Conservation (phyloP, 2,113 vertebrate genomes). For the Lepisosteus osseus region DNA sequence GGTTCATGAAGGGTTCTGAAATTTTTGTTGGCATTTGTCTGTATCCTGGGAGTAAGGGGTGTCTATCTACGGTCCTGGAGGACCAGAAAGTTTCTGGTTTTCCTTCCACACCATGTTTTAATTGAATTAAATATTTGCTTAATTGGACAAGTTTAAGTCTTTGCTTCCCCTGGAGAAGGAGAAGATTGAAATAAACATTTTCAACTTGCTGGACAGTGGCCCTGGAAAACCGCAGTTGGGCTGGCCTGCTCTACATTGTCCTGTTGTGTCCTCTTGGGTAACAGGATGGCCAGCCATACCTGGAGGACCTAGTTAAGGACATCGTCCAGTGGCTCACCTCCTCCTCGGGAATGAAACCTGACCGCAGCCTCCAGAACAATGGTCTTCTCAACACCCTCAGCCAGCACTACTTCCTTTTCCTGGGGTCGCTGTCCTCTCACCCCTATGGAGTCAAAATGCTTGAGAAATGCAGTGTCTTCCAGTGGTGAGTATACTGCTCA, state of each 20-base stretch:
- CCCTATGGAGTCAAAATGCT: conserved; percentile 93
- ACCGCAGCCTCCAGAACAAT: conserved; percentile 90
- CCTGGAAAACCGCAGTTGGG: too few relatives aligned
- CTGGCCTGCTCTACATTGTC: not conserved
- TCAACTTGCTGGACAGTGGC: too few relatives aligned
- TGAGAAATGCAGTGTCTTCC: conserved; percentile 96
- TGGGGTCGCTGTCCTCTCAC: conserved; percentile 93
- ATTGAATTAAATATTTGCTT: too few relatives aligned
- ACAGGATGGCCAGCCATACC: conserved; percentile 89
- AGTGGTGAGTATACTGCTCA: conserved; percentile 73
- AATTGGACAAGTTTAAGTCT: too few relatives aligned
- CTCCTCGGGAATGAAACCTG: conserved; percentile 86
- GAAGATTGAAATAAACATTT: too few relatives aligned
- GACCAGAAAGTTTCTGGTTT: too few relatives aligned
- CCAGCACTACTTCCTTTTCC: conserved; percentile 96
- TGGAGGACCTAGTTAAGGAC: conserved; percentile 92
- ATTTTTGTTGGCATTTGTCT: too few relatives aligned
- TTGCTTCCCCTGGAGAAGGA: too few relatives aligned
- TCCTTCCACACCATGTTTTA: too few relatives aligned
- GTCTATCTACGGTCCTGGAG: too few relatives aligned
- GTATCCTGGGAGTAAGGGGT: too few relatives aligned
- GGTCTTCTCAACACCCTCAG: conserved; percentile 90
- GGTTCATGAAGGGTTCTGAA: too few relatives aligned
- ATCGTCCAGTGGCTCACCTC: conserved; percentile 89
- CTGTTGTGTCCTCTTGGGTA: not conserved